Percentiles rank a stretch among this genome's conserved stretches.
phyloP scores from a whole-genome alignment of 2,888 invertebrate species.

The Cantharis rustica region DNA sequence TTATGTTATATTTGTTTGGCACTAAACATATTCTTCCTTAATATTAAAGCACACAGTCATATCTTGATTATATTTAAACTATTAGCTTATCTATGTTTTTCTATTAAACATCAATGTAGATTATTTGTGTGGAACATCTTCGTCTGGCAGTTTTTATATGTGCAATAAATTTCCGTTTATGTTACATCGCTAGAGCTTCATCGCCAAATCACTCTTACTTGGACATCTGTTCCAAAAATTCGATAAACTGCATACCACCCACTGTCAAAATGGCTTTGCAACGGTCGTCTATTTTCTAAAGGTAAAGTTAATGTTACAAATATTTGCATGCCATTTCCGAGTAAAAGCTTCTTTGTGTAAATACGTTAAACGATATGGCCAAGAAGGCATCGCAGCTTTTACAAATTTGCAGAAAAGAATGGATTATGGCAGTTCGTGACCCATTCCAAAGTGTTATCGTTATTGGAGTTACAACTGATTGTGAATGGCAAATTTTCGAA shows the following conservation, averaged over 20 bases:
- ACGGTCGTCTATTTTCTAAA: not conserved
- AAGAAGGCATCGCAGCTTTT: not conserved
- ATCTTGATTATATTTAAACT: not conserved
- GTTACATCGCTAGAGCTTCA: not conserved
- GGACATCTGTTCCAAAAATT: not conserved
- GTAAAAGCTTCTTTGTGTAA: not conserved
- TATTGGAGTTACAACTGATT: no score
- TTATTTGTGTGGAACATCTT: not conserved
- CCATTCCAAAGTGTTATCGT: not conserved
- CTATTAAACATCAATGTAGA: not conserved
- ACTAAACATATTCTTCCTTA: not conserved
- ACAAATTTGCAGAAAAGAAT: not conserved
- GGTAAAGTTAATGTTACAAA: not conserved
- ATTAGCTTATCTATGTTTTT: not conserved
- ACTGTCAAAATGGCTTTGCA: not conserved
- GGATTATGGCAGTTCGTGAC: not conserved
- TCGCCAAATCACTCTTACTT: not conserved
- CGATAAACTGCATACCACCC: not conserved
- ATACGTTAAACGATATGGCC: not conserved
- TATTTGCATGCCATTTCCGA: not conserved
- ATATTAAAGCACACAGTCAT: not conserved
- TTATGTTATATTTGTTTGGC: slow-evolving; percentile 8
- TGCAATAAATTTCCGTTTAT: not conserved
- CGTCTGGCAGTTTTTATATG: not conserved
- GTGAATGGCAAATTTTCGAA: not conserved